A percentile compares a stretch with the other conserved stretches of the same genome.
These are phyloP conservation scores for Drosophila kambysellisi DNA, from an alignment of 2,888 invertebrate species.

Conservation along the genomic window DNA sequence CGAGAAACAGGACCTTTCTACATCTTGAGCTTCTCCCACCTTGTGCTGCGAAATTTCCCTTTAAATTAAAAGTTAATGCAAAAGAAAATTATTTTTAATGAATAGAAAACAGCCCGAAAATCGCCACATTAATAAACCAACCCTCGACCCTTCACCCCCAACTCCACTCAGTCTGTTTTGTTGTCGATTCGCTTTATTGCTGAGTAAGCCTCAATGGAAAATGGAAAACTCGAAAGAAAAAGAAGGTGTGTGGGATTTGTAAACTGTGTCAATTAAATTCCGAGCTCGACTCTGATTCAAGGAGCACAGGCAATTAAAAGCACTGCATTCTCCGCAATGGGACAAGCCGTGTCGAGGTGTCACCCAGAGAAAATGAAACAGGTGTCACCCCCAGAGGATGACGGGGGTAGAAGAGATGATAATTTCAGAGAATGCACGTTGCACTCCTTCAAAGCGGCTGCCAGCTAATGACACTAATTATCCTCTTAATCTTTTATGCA, in stretches of 20 bases:
- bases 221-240: not conserved
- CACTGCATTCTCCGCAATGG: constrained; percentile 17
- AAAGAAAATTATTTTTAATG: constrained; percentile 81
- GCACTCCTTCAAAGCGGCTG: constrained; percentile 33
- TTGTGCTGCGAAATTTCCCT: constrained; percentile 54
- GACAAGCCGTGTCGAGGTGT: constrained; percentile 32
- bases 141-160: constrained; percentile 14
- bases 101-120: constrained; percentile 76
- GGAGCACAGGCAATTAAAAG: constrained; percentile 49
- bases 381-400: not conserved
- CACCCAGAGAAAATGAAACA: not conserved
- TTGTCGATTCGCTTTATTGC: constrained; percentile 44
- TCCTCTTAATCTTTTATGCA: constrained; percentile 75
- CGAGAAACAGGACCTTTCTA: constrained; percentile 9
- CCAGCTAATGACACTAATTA: constrained; percentile 79
- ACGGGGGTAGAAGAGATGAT: not conserved
- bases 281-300: constrained; percentile 33
- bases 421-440: constrained; percentile 39
- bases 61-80: constrained; percentile 77
- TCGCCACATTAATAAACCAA: constrained; percentile 64
- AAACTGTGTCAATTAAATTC: constrained; percentile 70
- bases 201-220: constrained; percentile 4
- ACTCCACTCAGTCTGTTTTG: constrained; percentile 3
- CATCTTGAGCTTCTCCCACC: constrained; percentile 13
- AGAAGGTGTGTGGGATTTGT: constrained; percentile 21